Evolutionary conservation across 2,797 vertebrate species (phyloP).

Genomic region (Pangasius mekongensis): DNA sequence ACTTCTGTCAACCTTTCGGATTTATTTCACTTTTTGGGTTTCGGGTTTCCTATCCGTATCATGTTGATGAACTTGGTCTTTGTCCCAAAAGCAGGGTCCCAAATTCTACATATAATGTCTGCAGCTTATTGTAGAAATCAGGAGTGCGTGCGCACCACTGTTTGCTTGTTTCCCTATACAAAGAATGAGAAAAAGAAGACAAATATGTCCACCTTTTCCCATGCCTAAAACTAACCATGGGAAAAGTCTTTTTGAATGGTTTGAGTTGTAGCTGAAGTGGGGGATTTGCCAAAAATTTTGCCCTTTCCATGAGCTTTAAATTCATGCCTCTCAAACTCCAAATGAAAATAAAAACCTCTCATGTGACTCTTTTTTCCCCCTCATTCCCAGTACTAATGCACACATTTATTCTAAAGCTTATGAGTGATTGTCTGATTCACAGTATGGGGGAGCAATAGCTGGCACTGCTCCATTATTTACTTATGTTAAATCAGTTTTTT

Average conservation of each 20-base stretch:
- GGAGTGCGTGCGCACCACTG: background rate
- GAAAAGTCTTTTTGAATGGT: background rate
- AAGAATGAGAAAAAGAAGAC: background rate
- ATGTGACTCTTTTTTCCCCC: too few species aligned
- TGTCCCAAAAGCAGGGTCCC: background rate
- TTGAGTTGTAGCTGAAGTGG: background rate
- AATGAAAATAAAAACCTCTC: background rate
- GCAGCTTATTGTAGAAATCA: background rate
- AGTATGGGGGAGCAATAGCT: background rate
- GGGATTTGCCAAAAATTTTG: background rate
- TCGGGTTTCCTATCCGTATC: background rate
- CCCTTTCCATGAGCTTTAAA: background rate
- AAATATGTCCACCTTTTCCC: background rate
- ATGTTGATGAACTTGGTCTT: too few species aligned
- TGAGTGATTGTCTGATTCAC: conserved; percentile 13
- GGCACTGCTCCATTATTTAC: background rate
- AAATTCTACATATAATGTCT: background rate
- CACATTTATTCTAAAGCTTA: background rate
- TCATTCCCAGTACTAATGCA: background rate
- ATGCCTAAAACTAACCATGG: background rate
- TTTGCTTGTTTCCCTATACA: background rate
- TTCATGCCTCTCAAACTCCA: background rate
- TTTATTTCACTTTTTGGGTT: background rate
- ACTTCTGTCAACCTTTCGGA: background rate
- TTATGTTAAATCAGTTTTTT: background rate